Percentiles rank a stretch among this genome's conserved stretches.
phyloP scores from a whole-genome alignment of 2,888 invertebrate genomes.

The Amaurobius ferox region DNA sequence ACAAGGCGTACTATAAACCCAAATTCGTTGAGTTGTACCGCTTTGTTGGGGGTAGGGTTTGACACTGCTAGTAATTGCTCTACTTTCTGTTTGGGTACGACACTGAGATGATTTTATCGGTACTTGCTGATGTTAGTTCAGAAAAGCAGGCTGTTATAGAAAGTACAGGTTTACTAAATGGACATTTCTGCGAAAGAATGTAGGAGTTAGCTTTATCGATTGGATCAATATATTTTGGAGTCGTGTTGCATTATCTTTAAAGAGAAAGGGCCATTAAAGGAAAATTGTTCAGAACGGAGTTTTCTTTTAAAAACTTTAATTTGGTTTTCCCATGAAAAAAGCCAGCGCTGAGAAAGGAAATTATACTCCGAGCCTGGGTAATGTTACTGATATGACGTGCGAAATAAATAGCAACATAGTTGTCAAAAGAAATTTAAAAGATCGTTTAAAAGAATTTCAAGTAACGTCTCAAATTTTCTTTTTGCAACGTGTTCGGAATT shows the following conservation, averaged over 20 bases:
- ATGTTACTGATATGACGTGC: background rate
- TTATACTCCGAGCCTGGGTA: background rate
- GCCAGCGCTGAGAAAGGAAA: background rate
- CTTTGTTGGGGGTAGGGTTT: constrained; percentile 32
- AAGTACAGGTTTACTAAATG: background rate
- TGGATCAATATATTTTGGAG: background rate
- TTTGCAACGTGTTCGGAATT: no score
- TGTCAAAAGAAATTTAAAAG: background rate
- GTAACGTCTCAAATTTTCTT: no score
- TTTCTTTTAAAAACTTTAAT: background rate
- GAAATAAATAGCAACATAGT: background rate
- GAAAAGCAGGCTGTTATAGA: background rate
- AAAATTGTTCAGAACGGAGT: background rate
- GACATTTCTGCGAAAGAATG: background rate
- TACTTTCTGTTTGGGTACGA: background rate
- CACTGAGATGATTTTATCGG: background rate
- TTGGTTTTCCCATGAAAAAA: background rate
- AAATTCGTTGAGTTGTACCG: constrained; percentile 34
- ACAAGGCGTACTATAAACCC: constrained; percentile 19
- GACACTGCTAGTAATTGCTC: constrained; percentile 45
- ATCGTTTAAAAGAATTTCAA: background rate
- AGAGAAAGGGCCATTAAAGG: background rate
- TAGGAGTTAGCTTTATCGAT: background rate
- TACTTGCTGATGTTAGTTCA: background rate
- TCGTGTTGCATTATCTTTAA: background rate